A percentile compares a stretch with the other conserved stretches of the same genome.
phyloP scores from a whole-genome alignment of 2,888 invertebrate species.

The Colletes collaris region DNA sequence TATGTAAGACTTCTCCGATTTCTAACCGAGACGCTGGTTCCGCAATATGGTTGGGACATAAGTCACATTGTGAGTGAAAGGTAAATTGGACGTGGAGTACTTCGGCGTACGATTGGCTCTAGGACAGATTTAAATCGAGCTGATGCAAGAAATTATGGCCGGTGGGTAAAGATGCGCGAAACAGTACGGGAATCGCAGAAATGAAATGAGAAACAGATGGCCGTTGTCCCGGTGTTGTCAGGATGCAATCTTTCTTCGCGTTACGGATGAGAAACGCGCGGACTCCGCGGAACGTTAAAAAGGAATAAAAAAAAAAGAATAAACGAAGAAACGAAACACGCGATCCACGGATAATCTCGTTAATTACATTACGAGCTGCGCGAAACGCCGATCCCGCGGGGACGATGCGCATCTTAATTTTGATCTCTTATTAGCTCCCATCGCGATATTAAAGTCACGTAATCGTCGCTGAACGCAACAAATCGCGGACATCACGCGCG shows the following conservation, averaged over 20 bases:
- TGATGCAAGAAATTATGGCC: neutral
- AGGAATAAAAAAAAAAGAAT: neutral
- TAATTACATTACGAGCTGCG: conserved; percentile 55
- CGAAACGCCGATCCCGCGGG: conserved; percentile 44
- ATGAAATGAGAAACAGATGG: neutral
- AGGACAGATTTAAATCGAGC: neutral
- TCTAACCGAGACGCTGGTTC: too few relatives aligned
- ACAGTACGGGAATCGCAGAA: too few relatives aligned
- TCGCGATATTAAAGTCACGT: conserved; percentile 55
- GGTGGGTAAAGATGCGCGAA: too few relatives aligned
- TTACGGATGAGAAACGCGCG: conserved; percentile 31
- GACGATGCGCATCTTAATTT: conserved; percentile 59
- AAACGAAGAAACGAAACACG: conserved; percentile 28
- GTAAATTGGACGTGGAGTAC: too few relatives aligned
- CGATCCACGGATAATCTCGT: conserved; percentile 49
- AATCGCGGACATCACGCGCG: conserved; percentile 19
- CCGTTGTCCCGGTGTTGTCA: neutral
- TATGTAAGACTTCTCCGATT: too few relatives aligned
- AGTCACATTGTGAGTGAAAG: too few relatives aligned
- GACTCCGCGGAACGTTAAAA: conserved; percentile 26
- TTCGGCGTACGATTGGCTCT: too few relatives aligned
- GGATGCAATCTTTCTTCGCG: conserved; percentile 21
- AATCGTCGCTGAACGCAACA: conserved; percentile 39
- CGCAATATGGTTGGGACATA: too few relatives aligned
- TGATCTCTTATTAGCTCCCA: conserved; percentile 55